Evolutionary conservation across 1,140 invertebrate genomes (phyloP).

Genomic region (Ruditapes philippinarum): DNA sequence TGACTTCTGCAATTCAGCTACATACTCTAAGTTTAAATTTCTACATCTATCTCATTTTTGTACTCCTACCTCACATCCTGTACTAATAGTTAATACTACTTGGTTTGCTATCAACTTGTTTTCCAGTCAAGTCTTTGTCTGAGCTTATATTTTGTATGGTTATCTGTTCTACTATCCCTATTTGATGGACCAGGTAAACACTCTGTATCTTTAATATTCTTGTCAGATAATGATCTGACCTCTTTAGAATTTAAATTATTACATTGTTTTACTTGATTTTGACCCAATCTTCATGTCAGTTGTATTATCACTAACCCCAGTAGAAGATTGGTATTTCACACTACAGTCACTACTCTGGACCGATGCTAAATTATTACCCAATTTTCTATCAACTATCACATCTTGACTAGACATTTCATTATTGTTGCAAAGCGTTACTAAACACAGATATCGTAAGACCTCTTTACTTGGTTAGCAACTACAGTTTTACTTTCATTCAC

Average conservation of each 20-base stretch:
- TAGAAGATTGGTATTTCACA: not conserved
- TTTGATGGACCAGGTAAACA: not conserved
- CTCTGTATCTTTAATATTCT: not conserved
- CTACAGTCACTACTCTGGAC: not conserved
- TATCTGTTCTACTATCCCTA: not conserved
- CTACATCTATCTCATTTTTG: no score
- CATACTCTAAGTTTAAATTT: not conserved
- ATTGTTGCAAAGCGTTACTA: not conserved
- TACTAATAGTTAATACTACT: not conserved
- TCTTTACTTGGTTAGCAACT: not conserved
- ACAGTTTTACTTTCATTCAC: not conserved
- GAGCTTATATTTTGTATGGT: no score
- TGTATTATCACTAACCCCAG: not conserved
- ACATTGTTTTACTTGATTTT: not conserved
- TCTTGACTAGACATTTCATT: not conserved
- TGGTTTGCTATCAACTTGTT: no score
- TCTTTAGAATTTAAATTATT: not conserved
- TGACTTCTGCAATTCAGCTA: no score
- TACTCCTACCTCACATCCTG: not conserved
- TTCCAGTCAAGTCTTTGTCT: no score
- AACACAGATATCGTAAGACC: not conserved
- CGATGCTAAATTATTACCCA: not conserved
- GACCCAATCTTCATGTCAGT: not conserved
- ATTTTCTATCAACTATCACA: not conserved
- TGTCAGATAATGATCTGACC: not conserved